phyloP scores from a whole-genome alignment of 37 sponge, comb jelly and placozoan genomes.

The Lycopodina hypogea region DNA sequence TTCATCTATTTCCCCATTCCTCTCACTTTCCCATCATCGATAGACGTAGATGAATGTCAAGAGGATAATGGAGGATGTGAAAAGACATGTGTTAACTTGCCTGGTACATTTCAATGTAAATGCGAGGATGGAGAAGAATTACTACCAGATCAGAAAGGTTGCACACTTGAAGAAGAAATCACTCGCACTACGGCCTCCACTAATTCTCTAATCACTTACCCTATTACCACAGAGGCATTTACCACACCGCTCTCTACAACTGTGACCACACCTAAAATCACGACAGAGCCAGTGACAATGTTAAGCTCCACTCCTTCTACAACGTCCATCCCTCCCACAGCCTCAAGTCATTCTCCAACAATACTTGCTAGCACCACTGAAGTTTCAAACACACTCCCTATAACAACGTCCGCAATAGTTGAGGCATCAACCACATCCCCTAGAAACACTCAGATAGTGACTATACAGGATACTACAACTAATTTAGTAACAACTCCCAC shows the following conservation, averaged over 20 bases:
- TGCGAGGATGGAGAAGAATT: constrained; percentile 6
- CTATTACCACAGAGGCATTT: too few species aligned
- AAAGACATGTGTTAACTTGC: constrained; percentile 1
- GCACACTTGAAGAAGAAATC: too few species aligned
- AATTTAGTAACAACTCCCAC: not conserved
- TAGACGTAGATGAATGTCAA: not conserved
- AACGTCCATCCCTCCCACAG: not conserved
- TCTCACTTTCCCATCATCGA: too few species aligned
- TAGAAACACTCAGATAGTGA: not conserved
- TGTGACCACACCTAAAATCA: too few species aligned
- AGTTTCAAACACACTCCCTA: not conserved
- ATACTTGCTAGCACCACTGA: not conserved
- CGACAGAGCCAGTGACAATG: too few species aligned
- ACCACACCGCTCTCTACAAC: too few species aligned
- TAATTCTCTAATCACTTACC: too few species aligned
- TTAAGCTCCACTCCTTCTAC: not conserved
- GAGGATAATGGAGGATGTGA: constrained; percentile 9
- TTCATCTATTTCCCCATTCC: not conserved
- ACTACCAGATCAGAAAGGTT: not conserved
- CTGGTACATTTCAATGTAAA: constrained; percentile 5
- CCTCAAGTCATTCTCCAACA: not conserved
- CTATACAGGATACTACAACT: not conserved
- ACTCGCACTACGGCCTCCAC: too few species aligned
- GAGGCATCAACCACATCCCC: not conserved
- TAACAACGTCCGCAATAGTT: not conserved